phyloP scores from a whole-genome alignment of 2,888 invertebrate genomes.

The Lasioglossum vierecki region DNA sequence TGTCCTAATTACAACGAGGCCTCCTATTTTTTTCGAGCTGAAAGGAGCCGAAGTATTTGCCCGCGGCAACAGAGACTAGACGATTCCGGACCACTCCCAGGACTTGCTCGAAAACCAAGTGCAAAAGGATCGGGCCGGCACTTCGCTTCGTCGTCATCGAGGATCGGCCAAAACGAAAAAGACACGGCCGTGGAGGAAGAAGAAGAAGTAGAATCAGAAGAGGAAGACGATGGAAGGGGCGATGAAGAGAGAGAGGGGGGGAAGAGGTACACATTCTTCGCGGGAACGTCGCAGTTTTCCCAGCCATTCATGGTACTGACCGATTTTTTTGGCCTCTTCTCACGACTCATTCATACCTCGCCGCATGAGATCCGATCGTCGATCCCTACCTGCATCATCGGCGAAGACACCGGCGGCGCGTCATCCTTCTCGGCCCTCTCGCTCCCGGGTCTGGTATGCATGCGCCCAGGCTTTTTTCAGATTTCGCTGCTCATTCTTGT shows the following conservation, averaged over 20 bases:
- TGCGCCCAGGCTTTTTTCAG: conserved; percentile 50
- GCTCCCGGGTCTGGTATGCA: conserved; percentile 44
- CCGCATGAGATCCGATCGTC: conserved; percentile 77
- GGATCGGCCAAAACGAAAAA: conserved; percentile 51
- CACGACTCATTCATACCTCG: conserved; percentile 81
- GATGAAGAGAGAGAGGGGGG: not conserved
- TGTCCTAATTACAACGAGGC: conserved; percentile 84
- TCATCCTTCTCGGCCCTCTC: conserved; percentile 62
- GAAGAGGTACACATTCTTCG: conserved; percentile 50
- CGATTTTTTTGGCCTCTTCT: conserved; percentile 74
- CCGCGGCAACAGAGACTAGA: conserved; percentile 72
- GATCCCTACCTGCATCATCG: conserved; percentile 71
- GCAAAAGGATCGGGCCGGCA: conserved; percentile 70
- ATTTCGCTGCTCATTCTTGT: conserved; percentile 52
- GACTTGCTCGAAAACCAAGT: conserved; percentile 60
- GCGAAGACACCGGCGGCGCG: conserved; percentile 53
- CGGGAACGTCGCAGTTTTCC: conserved; percentile 75
- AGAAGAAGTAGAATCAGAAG: not conserved
- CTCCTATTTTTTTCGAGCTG: conserved; percentile 79
- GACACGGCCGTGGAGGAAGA: conserved; percentile 30
- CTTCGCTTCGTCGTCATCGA: conserved; percentile 56
- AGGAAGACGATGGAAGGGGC: not conserved
- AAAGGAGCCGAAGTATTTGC: conserved; percentile 81
- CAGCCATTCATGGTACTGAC: conserved; percentile 77
- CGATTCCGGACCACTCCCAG: conserved; percentile 63